Base-by-base conservation (phyloP, 2,113 vertebrate genomes). In the Eubucco bourcierii region DNA sequence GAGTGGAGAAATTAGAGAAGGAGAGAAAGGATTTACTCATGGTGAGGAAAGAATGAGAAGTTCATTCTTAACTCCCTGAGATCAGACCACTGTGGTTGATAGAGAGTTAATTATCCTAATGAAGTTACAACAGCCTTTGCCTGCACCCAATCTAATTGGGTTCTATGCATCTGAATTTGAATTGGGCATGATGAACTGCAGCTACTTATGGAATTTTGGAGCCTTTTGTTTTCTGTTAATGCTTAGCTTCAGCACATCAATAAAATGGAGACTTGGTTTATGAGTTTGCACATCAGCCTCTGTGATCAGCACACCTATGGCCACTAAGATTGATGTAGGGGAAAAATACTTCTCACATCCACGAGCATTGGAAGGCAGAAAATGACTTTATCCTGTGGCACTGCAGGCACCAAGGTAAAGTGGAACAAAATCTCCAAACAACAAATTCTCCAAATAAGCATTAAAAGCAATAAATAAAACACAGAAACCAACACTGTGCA, bases 151-250 rank as follows among this genome's bases (percentile, higher is more conserved):
- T 84, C 12, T 16, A 59, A 81, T 80, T 89, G 67, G 4, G 63
- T 88, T 66, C 85, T 74, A 39, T 39, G 19, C 4, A 33, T 37
- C 21, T 61, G 79, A 68, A 56, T 93, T 81, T 87, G 94, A 86
- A 92, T 80, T 90, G 9, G 13, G 8, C 10, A 65, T 84, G 76
- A 56, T 70, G 88, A 94, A 90, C 60, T 89, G 29, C 44, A 64
- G 29, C 53, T 87, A 16, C 73, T 74, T 24, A 73, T 74, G 66
- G 70, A 87, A 74, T 90, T 91, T 87, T 75, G 19, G 18, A 87
- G 19, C 83, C 65, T 90, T 33, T 70, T 94, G 20, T 64, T 90
- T 95, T 90, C 41, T 86, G 63, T 56, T 84, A 90, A 76, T 80
- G 15, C 10, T 90, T 88, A 79, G 87, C 91, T 92, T 93, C 65